A percentile compares a stretch with the other conserved stretches of the same genome.
These are phyloP conservation scores for Leptinotarsa haldemani DNA, from an alignment of 2,888 invertebrate species.

Conservation along the genomic window DNA sequence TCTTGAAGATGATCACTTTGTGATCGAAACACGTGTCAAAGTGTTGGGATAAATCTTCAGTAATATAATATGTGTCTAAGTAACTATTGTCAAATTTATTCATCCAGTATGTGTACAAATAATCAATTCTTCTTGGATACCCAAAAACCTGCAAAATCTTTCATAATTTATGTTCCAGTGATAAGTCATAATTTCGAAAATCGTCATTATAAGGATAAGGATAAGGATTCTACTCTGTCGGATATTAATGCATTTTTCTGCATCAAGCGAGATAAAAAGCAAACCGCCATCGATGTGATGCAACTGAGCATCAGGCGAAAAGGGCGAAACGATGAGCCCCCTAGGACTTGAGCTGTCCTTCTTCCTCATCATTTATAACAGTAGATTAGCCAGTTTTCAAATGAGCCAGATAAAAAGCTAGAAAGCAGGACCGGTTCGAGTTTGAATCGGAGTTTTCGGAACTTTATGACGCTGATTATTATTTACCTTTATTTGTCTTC, in stretches of 20 bases:
- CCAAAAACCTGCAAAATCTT: background rate
- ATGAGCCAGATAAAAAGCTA: constrained; percentile 59
- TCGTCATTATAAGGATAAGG: background rate
- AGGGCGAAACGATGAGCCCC: constrained; percentile 34
- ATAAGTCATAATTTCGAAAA: background rate
- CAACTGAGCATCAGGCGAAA: constrained; percentile 24
- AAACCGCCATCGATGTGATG: constrained; percentile 38
- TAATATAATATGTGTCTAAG: no score
- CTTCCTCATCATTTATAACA: constrained; percentile 62
- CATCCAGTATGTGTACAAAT: no score
- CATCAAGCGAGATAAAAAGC: constrained; percentile 21
- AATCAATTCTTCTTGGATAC: background rate
- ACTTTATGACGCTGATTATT: no score
- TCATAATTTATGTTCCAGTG: background rate
- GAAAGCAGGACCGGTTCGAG: background rate
- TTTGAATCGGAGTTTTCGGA: background rate
- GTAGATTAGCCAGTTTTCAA: constrained; percentile 60
- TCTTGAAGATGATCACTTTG: no score
- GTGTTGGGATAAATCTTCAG: no score
- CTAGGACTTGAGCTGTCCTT: constrained; percentile 44
- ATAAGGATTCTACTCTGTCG: constrained; percentile 6
- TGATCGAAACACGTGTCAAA: no score
- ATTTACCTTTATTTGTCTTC: no score
- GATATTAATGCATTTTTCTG: constrained; percentile 28
- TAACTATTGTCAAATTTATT: no score